Percentiles rank a stretch among this genome's conserved stretches.
Conservation (phyloP, 1,140 invertebrate genomes). For the Zaprionus camerounensis region DNA sequence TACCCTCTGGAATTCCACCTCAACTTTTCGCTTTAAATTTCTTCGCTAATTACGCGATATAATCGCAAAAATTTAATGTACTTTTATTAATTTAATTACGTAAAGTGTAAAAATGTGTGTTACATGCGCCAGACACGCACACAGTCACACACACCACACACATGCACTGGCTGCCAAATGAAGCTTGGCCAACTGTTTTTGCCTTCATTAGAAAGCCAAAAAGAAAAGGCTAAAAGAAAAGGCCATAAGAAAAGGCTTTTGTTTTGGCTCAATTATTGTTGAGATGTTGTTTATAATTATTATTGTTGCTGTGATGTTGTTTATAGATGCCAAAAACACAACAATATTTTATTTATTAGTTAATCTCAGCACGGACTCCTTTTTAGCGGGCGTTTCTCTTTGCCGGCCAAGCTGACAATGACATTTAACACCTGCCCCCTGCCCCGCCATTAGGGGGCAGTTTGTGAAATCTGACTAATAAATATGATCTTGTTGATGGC, state of each 20-base stretch:
- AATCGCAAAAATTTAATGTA: conserved; percentile 62
- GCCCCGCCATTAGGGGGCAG: conserved; percentile 38
- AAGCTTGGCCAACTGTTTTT: conserved; percentile 42
- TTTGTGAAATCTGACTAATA: conserved; percentile 68
- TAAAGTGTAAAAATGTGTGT: conserved; percentile 60
- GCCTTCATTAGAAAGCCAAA: conserved; percentile 77
- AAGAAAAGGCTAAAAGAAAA: conserved; percentile 60
- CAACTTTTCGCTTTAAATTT: conserved; percentile 5
- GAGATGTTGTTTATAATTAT: conserved; percentile 21
- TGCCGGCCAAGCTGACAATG: conserved; percentile 58
- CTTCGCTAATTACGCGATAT: conserved; percentile 47
- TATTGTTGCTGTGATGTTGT: conserved; percentile 25
- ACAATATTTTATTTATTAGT: conserved; percentile 41
- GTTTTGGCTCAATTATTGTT: background rate
- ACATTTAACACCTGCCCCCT: conserved; percentile 61
- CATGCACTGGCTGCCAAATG: background rate
- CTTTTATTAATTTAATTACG: conserved; percentile 79
- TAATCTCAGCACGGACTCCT: conserved; percentile 34
- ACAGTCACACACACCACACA: conserved; percentile 26
- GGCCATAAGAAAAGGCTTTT: conserved; percentile 58
- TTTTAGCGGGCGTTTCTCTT: conserved; percentile 50
- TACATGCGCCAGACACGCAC: conserved; percentile 67
- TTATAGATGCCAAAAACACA: conserved; percentile 44
- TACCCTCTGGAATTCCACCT: background rate
- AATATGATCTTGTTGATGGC: conserved; percentile 53